phyloP scores from a whole-genome alignment of 2,888 invertebrate genomes.

The Morpho helenor region DNA sequence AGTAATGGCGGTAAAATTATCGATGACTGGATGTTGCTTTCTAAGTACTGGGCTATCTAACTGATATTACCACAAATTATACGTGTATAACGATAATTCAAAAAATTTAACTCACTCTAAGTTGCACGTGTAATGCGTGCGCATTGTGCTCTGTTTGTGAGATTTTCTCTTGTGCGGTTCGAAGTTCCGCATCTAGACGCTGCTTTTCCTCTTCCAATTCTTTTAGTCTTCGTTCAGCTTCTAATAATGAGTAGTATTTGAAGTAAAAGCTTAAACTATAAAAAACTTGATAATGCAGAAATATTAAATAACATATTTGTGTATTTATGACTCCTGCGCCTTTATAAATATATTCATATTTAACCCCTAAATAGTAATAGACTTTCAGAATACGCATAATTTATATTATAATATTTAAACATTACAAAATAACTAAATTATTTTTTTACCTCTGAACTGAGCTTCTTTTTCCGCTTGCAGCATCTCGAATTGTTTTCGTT shows the following conservation, averaged over 20 bases:
- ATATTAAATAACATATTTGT: no score
- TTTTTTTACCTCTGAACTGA: slow-evolving; percentile 80
- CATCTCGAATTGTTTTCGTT: slow-evolving; percentile 86
- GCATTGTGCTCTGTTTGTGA: slow-evolving; percentile 81
- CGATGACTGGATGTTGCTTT: no score
- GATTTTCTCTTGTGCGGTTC: slow-evolving; percentile 84
- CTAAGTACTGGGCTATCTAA: no score
- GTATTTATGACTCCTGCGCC: no score
- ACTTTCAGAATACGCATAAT: no score
- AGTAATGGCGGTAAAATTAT: no score
- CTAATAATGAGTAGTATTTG: slow-evolving; percentile 50
- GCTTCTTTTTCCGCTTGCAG: slow-evolving; percentile 85
- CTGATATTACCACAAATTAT: no score
- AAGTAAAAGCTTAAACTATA: not conserved
- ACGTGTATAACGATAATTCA: no score
- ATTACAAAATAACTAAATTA: not conserved
- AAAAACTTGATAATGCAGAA: not conserved
- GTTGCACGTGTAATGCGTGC: slow-evolving; percentile 61
- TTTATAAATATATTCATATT: no score
- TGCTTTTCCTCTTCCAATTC: slow-evolving; percentile 86
- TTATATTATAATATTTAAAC: no score
- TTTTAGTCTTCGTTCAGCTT: slow-evolving; percentile 84
- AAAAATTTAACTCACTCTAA: slow-evolving; percentile 43
- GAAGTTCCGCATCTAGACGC: slow-evolving; percentile 84
- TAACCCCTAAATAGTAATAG: no score